A percentile compares a stretch with the other conserved stretches of the same genome.
phyloP scores from a whole-genome alignment of 2,888 invertebrate species.

The Masnerella sp. region DNA sequence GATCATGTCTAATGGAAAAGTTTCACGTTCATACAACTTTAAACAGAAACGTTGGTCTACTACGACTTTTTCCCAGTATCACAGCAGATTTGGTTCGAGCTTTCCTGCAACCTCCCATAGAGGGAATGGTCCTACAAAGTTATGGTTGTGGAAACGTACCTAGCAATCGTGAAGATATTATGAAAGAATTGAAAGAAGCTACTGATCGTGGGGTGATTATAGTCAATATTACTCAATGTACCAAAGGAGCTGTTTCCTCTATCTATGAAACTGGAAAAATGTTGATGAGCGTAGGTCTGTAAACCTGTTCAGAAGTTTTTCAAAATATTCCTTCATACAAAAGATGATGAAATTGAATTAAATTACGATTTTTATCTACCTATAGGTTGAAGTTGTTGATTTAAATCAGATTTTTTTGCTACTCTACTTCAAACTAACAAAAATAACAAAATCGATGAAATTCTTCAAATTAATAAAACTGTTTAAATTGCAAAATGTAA shows the following conservation, averaged over 20 bases:
- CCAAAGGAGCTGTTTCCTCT: constrained; percentile 87
- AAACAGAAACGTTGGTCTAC: constrained; percentile 90
- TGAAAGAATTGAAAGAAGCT: constrained; percentile 85
- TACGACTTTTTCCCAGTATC: constrained; percentile 95
- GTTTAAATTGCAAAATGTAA: background rate
- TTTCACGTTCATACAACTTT: constrained; percentile 86
- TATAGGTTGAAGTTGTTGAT: no score
- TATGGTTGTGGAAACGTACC: constrained; percentile 98
- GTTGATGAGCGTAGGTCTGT: constrained; percentile 69
- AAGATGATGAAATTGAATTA: no score
- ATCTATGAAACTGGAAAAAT: constrained; percentile 90
- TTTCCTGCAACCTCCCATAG: constrained; percentile 86
- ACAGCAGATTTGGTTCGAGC: constrained; percentile 86
- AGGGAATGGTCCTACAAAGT: constrained; percentile 92
- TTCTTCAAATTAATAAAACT: background rate
- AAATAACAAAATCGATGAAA: background rate
- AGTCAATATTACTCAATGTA: constrained; percentile 95
- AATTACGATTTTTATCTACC: no score
- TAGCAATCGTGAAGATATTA: constrained; percentile 87
- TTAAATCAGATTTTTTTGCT: no score
- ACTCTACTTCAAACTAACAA: no score
- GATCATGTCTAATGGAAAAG: constrained; percentile 81
- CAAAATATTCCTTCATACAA: no score
- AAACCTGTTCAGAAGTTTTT: no score
- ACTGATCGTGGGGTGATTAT: constrained; percentile 88